These are phyloP conservation scores for Psittacula cyanocephala DNA, from an alignment of 2,113 vertebrate species.

Conservation along the genomic window DNA sequence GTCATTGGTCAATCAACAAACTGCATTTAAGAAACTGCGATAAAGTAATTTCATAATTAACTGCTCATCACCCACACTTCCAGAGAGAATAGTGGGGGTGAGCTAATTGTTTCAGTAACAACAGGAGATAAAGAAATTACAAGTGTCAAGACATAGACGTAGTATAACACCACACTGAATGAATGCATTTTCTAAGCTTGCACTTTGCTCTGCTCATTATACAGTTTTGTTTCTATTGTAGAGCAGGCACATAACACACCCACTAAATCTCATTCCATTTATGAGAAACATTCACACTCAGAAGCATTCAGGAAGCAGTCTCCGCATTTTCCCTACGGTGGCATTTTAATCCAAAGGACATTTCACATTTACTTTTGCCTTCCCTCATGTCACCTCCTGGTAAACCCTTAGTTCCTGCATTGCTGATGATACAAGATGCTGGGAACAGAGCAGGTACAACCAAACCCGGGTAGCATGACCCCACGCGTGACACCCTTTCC, in stretches of 20 bases:
- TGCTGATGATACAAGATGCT: background rate
- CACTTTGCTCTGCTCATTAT: background rate
- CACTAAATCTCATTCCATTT: background rate
- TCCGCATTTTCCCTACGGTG: background rate
- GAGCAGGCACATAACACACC: background rate
- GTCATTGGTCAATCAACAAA: slow-evolving; percentile 45
- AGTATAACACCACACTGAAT: background rate
- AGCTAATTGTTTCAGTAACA: slow-evolving; percentile 18
- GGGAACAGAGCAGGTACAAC: background rate
- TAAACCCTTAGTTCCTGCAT: rapidly evolving
- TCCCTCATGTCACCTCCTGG: background rate
- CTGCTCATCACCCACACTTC: background rate
- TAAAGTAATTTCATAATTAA: slow-evolving; percentile 43
- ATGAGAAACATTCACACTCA: background rate
- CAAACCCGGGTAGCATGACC: rapidly evolving
- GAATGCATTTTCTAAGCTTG: background rate
- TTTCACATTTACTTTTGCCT: background rate
- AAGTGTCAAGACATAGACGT: background rate
- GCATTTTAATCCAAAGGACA: background rate
- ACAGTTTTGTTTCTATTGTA: background rate
- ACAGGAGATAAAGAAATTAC: background rate
- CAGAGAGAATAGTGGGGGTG: background rate
- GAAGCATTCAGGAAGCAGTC: background rate
- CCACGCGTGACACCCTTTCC: rapidly evolving
- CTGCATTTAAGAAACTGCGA: slow-evolving; percentile 13